A percentile compares a stretch with the other conserved stretches of the same genome.
Evolutionary conservation across 2,888 invertebrate species (phyloP).

Genomic region (Lordiphosa andalusiaca): DNA sequence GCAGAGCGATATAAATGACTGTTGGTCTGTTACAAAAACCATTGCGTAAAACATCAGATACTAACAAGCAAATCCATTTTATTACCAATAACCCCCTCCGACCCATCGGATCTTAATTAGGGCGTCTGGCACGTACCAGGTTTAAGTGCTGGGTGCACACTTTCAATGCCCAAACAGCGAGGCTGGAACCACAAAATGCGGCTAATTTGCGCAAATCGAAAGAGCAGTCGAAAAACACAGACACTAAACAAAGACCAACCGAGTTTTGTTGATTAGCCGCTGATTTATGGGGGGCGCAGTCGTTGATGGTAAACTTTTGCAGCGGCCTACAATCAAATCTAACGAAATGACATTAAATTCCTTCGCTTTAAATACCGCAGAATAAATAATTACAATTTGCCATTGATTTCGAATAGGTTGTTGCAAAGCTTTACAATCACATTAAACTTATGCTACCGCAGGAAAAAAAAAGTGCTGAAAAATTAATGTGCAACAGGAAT

Average conservation of each 20-base stretch:
- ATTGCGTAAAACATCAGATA: slow-evolving; percentile 32
- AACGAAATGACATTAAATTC: too few relatives aligned
- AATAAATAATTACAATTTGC: too few relatives aligned
- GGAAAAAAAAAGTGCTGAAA: slow-evolving; percentile 4
- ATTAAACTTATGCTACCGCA: neutral
- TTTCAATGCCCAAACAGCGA: slow-evolving; percentile 17
- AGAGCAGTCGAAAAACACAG: slow-evolving; percentile 10
- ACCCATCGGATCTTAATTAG: slow-evolving; percentile 47
- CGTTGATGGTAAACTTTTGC: slow-evolving; percentile 7
- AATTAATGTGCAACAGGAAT: slow-evolving; percentile 16
- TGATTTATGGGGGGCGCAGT: slow-evolving; percentile 5
- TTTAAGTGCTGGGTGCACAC: slow-evolving; percentile 49
- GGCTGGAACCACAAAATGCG: slow-evolving; percentile 28
- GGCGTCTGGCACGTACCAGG: slow-evolving; percentile 49
- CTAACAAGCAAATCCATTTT: slow-evolving; percentile 48
- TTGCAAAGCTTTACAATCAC: too few relatives aligned
- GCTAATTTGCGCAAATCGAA: slow-evolving; percentile 45
- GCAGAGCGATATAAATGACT: neutral
- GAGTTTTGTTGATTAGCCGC: slow-evolving; percentile 20
- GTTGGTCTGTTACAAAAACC: neutral
- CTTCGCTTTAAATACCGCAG: too few relatives aligned
- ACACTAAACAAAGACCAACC: slow-evolving; percentile 11
- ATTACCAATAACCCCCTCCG: slow-evolving; percentile 21
- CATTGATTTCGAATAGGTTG: too few relatives aligned
- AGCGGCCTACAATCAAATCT: too few relatives aligned